A percentile compares a stretch with the other conserved stretches of the same genome.
phyloP scores from a whole-genome alignment of 2,888 invertebrate species.

The Acrobasis repandana region DNA sequence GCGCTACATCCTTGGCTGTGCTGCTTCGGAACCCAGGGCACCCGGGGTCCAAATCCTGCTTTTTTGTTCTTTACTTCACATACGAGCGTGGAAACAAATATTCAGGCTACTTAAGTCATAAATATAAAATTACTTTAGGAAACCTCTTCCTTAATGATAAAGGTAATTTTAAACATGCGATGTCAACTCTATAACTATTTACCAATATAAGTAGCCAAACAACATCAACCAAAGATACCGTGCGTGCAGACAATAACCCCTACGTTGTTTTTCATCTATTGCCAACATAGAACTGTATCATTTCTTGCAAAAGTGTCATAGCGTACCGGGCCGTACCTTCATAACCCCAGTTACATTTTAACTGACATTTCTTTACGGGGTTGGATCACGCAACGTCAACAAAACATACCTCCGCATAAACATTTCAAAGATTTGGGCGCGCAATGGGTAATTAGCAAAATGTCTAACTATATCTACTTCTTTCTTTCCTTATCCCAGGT shows the following conservation, averaged over 20 bases:
- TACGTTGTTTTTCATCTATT: slow-evolving; percentile 22
- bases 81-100: too few relatives aligned
- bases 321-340: slow-evolving; percentile 50
- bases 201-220: neutral
- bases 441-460: neutral
- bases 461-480: neutral
- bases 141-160: too few relatives aligned
- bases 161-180: too few relatives aligned
- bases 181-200: neutral
- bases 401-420: slow-evolving; percentile 23
- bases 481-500: too few relatives aligned
- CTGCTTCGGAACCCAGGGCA: too few relatives aligned
- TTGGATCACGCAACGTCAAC: slow-evolving; percentile 41
- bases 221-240: slow-evolving; percentile 1
- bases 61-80: too few relatives aligned
- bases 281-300: slow-evolving; percentile 15
- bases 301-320: slow-evolving; percentile 41
- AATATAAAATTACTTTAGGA: too few relatives aligned
- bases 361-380: slow-evolving; percentile 42
- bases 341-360: slow-evolving; percentile 36
- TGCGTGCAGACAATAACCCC: slow-evolving; percentile 20
- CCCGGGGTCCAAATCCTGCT: too few relatives aligned
- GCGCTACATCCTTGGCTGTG: too few relatives aligned
- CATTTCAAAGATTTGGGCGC: slow-evolving; percentile 10
- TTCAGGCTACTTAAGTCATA: too few relatives aligned